Percentiles rank a stretch among this genome's conserved stretches.
These are phyloP conservation scores for Sesia apiformis DNA, from an alignment of 2,888 invertebrate genomes.

Conservation along the genomic window DNA sequence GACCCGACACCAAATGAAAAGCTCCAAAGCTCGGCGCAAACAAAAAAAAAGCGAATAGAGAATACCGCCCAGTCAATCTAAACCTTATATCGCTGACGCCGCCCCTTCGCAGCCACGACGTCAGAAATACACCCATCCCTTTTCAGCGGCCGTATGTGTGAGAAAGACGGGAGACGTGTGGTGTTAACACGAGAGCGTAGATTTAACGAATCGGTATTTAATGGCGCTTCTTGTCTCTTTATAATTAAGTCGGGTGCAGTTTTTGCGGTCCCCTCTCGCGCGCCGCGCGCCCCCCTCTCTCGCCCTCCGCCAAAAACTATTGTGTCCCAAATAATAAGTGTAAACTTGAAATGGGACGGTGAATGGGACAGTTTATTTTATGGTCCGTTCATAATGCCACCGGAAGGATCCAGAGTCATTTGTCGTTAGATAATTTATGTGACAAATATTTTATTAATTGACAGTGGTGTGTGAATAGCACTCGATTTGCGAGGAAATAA, in stretches of 20 bases:
- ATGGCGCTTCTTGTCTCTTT: constrained; percentile 74
- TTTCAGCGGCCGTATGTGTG: constrained; percentile 16
- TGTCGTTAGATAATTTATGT: constrained; percentile 52
- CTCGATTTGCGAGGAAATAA: constrained; percentile 42
- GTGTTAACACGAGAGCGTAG: constrained; percentile 70
- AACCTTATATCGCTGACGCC: constrained; percentile 62
- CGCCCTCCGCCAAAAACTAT: constrained; percentile 34
- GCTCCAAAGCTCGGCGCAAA: constrained; percentile 38
- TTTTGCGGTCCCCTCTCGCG: constrained; percentile 49
- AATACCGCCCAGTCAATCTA: constrained; percentile 74
- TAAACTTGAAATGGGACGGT: constrained; percentile 5
- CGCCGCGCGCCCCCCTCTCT: constrained; percentile 20
- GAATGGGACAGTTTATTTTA: constrained; percentile 39
- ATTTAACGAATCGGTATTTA: constrained; percentile 74
- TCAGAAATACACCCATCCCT: constrained; percentile 27
- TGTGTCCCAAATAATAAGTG: constrained; percentile 47
- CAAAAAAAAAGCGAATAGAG: constrained; percentile 66
- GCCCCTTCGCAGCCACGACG: constrained; percentile 85
- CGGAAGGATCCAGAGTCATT: constrained; percentile 41
- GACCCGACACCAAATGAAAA: constrained; percentile 65
- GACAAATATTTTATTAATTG: constrained; percentile 69
- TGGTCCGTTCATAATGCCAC: constrained; percentile 18
- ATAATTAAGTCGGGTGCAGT: constrained; percentile 75
- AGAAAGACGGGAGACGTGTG: constrained; percentile 39
- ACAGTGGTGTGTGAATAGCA: constrained; percentile 28